Evolutionary conservation across 2,113 vertebrate species (phyloP).

Genomic region (Scytalopus superciliaris): DNA sequence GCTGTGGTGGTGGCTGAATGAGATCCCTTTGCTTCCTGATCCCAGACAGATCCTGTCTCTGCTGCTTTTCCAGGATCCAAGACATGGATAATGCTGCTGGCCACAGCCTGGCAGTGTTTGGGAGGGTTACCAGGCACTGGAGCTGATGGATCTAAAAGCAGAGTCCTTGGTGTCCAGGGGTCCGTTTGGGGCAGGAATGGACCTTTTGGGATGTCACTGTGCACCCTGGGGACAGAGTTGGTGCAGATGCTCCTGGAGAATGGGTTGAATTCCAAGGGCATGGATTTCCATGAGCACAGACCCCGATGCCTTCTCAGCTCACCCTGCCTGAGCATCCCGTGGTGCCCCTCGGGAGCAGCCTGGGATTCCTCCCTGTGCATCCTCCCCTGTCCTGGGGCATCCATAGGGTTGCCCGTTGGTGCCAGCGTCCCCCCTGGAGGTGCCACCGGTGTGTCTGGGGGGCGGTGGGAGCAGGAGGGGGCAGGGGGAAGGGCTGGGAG

Average conservation of each 20-base stretch:
- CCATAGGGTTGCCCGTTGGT: accelerated
- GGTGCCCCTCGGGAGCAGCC: accelerated
- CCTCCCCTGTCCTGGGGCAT: not conserved
- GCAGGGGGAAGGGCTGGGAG: not conserved
- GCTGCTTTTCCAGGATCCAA: not conserved
- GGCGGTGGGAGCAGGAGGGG: not conserved
- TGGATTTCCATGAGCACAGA: not conserved
- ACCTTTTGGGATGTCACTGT: not conserved
- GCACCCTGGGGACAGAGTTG: not conserved
- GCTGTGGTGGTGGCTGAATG: accelerated
- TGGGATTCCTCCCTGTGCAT: accelerated
- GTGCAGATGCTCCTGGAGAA: not conserved
- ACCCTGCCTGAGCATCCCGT: accelerated
- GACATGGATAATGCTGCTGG: accelerated
- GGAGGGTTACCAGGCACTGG: not conserved
- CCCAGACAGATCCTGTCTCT: not conserved
- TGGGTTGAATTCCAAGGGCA: not conserved
- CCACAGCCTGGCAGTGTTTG: not conserved
- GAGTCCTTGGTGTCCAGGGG: accelerated
- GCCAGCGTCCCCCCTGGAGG: accelerated
- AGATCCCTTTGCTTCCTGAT: accelerated
- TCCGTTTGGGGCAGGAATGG: not conserved
- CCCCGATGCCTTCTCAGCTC: not conserved
- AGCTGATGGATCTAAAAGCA: not conserved
- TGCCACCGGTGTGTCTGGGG: not conserved